These are phyloP conservation scores for Endomychus coccineus DNA, from an alignment of 2,888 invertebrate species.

Conservation along the genomic window DNA sequence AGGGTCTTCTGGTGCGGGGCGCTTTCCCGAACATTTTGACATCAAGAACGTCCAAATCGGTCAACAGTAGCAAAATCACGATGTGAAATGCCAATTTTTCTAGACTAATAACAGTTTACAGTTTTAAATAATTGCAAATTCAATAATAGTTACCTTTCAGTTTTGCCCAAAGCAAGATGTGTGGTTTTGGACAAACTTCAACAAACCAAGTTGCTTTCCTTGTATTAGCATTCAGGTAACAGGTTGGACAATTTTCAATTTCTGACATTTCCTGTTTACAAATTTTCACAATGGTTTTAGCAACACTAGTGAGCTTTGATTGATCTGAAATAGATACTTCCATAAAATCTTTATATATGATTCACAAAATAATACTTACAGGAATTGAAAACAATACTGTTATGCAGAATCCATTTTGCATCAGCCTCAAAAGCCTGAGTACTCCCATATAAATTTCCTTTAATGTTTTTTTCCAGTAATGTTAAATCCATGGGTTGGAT, in stretches of 20 bases:
- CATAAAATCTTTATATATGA: not conserved
- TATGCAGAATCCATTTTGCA: constrained; percentile 89
- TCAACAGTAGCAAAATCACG: no score
- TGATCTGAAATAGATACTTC: constrained; percentile 51
- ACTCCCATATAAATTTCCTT: constrained; percentile 68
- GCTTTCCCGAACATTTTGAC: no score
- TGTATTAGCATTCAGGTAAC: constrained; percentile 80
- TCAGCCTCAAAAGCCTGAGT: constrained; percentile 86
- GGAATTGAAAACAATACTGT: constrained; percentile 84
- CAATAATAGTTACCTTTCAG: constrained; percentile 61
- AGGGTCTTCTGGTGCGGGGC: no score
- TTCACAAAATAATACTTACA: constrained; percentile 51
- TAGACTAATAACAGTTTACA: no score
- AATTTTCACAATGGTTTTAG: constrained; percentile 72
- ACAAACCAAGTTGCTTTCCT: constrained; percentile 81
- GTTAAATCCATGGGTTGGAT: constrained; percentile 82
- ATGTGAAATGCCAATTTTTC: no score
- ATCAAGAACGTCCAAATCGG: no score
- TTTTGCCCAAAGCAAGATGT: constrained; percentile 92
- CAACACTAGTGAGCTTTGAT: constrained; percentile 67
- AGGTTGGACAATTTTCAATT: constrained; percentile 89
- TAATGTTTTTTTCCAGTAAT: constrained; percentile 68
- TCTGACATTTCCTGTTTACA: constrained; percentile 85
- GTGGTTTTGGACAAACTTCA: constrained; percentile 84
- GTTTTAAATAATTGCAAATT: no score